These are phyloP conservation scores for Mus minutoides DNA, from an alignment of 2,797 vertebrate genomes.

Conservation along the genomic window DNA sequence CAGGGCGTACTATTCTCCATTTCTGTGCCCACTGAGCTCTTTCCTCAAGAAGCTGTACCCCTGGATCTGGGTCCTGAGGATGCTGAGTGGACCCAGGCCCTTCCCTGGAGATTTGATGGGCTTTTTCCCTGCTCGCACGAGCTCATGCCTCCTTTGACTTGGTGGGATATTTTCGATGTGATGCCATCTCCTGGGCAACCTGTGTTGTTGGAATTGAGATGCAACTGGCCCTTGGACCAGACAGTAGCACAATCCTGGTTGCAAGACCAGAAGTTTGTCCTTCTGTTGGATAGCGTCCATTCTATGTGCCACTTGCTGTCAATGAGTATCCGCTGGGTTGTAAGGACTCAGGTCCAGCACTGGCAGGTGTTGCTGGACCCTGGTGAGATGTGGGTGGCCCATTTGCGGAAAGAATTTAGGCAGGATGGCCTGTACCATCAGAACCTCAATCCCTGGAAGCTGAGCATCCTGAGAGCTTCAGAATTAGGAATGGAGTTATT, in stretches of 20 bases:
- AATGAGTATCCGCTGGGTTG: neutral
- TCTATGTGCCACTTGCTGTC: neutral
- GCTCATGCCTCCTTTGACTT: neutral
- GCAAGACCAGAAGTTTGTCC: neutral
- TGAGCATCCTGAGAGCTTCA: neutral
- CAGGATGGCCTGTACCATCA: no score
- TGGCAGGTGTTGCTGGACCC: conserved; percentile 46
- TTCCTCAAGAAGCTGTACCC: neutral
- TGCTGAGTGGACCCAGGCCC: conserved; percentile 45
- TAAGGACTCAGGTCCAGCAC: neutral
- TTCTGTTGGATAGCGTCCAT: neutral
- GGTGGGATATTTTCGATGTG: neutral
- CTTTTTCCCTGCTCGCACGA: neutral
- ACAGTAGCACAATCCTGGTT: neutral
- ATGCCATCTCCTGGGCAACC: neutral
- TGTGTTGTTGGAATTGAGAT: conserved; percentile 9
- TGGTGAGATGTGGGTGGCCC: accelerated
- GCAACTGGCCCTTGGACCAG: neutral
- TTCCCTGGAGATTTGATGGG: conserved; percentile 22
- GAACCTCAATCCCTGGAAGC: neutral
- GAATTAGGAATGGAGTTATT: neutral
- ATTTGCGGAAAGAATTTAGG: neutral
- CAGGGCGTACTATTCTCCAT: neutral
- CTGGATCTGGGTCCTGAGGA: neutral
- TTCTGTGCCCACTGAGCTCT: conserved; percentile 4